A percentile compares a stretch with the other conserved stretches of the same genome.
These are phyloP conservation scores for Coptodon rendalli DNA, from an alignment of 2,113 vertebrate species.

Conservation along the genomic window DNA sequence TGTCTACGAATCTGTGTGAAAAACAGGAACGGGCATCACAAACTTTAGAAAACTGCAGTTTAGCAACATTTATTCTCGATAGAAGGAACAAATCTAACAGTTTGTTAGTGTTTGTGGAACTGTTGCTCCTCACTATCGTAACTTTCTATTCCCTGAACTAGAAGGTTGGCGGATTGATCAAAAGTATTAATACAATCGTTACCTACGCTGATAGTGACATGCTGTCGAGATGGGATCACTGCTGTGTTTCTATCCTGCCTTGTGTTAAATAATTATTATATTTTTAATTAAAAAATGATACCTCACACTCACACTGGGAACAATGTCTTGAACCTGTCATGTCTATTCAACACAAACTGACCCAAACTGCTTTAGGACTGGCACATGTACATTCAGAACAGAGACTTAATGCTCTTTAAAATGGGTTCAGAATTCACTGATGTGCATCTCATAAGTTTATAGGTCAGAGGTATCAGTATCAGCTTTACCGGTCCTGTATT, in stretches of 20 bases:
- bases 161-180: not conserved
- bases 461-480: rapidly evolving
- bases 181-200: rapidly evolving
- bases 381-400: not conserved
- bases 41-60: not conserved
- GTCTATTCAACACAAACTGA: rapidly evolving
- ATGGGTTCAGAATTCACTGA: not conserved
- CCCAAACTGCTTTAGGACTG: not conserved
- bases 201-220: not conserved
- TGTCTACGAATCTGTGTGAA: not conserved
- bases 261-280: rapidly evolving
- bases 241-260: not conserved
- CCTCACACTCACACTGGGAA: rapidly evolving
- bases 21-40: not conserved
- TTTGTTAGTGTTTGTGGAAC: not conserved
- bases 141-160: rapidly evolving
- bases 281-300: not conserved
- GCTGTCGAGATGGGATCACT: rapidly evolving
- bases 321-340: not conserved
- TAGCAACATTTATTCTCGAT: not conserved
- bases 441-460: not conserved
- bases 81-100: not conserved
- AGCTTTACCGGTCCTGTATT: rapidly evolving
- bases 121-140: rapidly evolving
- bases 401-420: not conserved